These are phyloP conservation scores for Meloe dianella DNA, from an alignment of 2,888 invertebrate species.

Conservation along the genomic window DNA sequence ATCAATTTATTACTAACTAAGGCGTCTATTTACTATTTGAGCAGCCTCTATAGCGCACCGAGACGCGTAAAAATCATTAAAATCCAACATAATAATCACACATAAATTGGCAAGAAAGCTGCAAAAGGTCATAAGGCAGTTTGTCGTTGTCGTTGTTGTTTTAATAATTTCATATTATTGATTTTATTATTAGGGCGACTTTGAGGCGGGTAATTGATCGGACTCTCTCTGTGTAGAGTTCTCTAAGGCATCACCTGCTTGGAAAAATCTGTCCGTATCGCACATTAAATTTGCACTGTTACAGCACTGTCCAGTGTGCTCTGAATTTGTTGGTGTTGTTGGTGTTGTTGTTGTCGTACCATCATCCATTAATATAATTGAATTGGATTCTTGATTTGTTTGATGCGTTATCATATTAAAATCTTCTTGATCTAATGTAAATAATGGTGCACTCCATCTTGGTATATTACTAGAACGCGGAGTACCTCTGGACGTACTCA, in stretches of 20 bases:
- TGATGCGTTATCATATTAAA: constrained; percentile 90
- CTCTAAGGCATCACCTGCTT: constrained; percentile 66
- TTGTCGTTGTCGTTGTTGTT: constrained; percentile 47
- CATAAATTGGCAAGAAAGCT: constrained; percentile 58
- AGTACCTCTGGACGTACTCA: constrained; percentile 74
- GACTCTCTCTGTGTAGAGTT: constrained; percentile 51
- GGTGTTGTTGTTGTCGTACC: constrained; percentile 52
- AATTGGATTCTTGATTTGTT: constrained; percentile 66
- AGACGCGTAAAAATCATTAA: constrained; percentile 50
- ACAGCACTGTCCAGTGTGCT: constrained; percentile 55
- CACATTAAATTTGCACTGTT: constrained; percentile 57
- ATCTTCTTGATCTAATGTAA: constrained; percentile 88
- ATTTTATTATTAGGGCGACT: constrained; percentile 49
- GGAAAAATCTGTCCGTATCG: constrained; percentile 69
- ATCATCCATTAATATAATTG: constrained; percentile 81
- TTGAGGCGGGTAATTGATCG: constrained; percentile 52
- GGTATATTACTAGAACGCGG: constrained; percentile 65
- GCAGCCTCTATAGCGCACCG: constrained; percentile 56
- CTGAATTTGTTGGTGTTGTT: constrained; percentile 39
- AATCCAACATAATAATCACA: constrained; percentile 57
- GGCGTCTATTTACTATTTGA: constrained; percentile 52
- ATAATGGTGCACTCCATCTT: constrained; percentile 86
- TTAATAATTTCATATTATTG: not conserved
- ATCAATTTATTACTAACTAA: not conserved
- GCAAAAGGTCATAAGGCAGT: constrained; percentile 54